Percentiles rank a stretch among this genome's conserved stretches.
phyloP scores from a whole-genome alignment of 1,140 invertebrate species.

The Ooceraea biroi region DNA sequence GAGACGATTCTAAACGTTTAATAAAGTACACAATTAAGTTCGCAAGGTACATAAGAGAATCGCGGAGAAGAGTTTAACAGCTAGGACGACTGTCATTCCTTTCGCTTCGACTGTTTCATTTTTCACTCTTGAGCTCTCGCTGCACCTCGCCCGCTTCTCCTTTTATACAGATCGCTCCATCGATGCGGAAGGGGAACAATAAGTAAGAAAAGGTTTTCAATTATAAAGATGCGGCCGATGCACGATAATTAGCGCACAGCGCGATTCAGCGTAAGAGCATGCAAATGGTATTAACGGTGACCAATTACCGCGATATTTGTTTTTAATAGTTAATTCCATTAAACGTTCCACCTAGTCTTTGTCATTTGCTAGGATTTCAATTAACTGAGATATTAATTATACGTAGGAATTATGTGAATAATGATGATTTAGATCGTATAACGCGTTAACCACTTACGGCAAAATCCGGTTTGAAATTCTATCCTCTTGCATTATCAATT shows the following conservation, averaged over 20 bases:
- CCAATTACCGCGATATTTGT: constrained; percentile 56
- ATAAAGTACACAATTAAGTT: constrained; percentile 20
- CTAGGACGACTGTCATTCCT: not conserved
- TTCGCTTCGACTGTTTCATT: not conserved
- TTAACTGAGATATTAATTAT: constrained; percentile 47
- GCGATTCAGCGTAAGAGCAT: constrained; percentile 4
- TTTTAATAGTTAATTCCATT: constrained; percentile 73
- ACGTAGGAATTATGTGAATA: constrained; percentile 48
- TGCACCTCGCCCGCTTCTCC: not conserved
- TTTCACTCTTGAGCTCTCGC: constrained; percentile 13
- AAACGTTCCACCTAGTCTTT: constrained; percentile 57
- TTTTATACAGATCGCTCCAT: constrained; percentile 26
- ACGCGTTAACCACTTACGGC: constrained; percentile 28
- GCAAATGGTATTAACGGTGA: constrained; percentile 64
- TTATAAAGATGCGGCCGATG: constrained; percentile 51
- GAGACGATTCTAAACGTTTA: not conserved
- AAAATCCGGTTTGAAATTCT: constrained; percentile 21
- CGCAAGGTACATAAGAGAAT: not conserved
- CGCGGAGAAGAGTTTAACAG: constrained; percentile 23
- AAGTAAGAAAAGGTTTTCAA: constrained; percentile 52
- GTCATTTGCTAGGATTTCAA: constrained; percentile 50
- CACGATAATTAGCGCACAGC: constrained; percentile 67
- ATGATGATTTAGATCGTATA: constrained; percentile 49
- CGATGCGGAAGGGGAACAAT: constrained; percentile 22
- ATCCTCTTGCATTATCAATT: constrained; percentile 31